These are phyloP conservation scores for Ochotona curzoniae DNA, from an alignment of 2,113 vertebrate genomes.

Conservation along the genomic window DNA sequence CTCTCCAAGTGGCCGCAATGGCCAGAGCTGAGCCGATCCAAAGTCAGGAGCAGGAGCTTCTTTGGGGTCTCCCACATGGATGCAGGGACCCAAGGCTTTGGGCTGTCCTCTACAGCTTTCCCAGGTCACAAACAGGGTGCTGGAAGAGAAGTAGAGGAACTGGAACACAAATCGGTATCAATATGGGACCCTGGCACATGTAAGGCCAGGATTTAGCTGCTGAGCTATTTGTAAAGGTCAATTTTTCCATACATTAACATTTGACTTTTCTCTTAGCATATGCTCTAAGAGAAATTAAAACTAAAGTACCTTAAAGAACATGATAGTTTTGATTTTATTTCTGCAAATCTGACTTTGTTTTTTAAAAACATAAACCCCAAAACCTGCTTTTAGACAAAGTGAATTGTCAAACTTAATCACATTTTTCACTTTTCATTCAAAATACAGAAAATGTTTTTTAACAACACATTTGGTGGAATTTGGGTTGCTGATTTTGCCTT, in stretches of 20 bases:
- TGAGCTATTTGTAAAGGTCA: too few relatives aligned
- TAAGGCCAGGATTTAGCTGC: too few relatives aligned
- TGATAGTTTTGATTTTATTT: slow-evolving; percentile 16
- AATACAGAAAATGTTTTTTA: background rate
- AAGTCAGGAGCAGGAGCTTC: too few relatives aligned
- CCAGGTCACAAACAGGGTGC: too few relatives aligned
- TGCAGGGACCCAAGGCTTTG: too few relatives aligned
- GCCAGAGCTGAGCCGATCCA: too few relatives aligned
- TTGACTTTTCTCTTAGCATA: slow-evolving; percentile 22
- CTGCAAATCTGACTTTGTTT: background rate
- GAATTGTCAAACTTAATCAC: background rate
- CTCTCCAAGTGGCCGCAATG: too few relatives aligned
- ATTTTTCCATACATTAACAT: background rate
- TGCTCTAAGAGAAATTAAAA: slow-evolving; percentile 38
- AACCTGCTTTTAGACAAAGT: background rate
- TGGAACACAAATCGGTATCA: too few relatives aligned
- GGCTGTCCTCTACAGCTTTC: too few relatives aligned
- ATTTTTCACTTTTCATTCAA: background rate
- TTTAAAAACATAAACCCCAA: background rate
- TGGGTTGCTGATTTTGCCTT: slow-evolving; percentile 23
- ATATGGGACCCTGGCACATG: too few relatives aligned
- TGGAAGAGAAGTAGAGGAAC: too few relatives aligned
- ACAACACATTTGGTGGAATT: background rate
- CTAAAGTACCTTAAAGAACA: background rate
- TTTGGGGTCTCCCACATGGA: too few relatives aligned